Base-by-base conservation (phyloP, 2,113 vertebrate genomes). In the Catharus minimus region DNA sequence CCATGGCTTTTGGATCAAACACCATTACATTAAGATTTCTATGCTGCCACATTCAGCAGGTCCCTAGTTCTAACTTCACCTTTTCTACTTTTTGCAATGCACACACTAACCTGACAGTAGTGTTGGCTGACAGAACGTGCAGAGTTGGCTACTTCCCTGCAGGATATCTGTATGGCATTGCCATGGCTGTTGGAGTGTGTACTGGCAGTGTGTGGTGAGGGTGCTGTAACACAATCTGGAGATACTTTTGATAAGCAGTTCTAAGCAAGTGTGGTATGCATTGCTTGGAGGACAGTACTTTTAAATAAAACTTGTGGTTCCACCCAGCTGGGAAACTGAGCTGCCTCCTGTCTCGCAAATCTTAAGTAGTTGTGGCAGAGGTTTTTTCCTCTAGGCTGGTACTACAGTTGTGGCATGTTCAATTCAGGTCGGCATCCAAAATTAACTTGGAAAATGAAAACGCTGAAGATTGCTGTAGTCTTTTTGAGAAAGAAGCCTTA, bases 21-120 rank as follows among this genome's bases (percentile, higher is more conserved):
- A 5, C 21, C 14, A 5, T 30, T 19, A 30, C 5, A 1, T 12
- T 10, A 60, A 67, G 9, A 28, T 82, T 39, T 33, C 32, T 18
- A 0, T 38, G 47, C 21, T 2, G 4, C 36, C 0, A 2, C 20
- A 5, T 16, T 6, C 7, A 23, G 11, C 5, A 15, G 21, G 3
- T 60, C 10, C 38, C 32, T 30, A 7, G 36, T n/a, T 73, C 36
- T 64, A n/a, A 19, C 7, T 38, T 30, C 0, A 12, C 16, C 27
- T 74, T 21, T 43, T 60, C 38, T 5, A 3, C 27, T n/a, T 56
- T 46, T 36, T 92, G 69, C 14, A 39, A 6, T 8, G 8, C 28
- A 16, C 5, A 0, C 6, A 4, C 21, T 67, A 61, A 72, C 22
- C 32, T 82, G 36, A 2, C 10, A 26, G 64, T 50, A 77, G 33